phyloP scores from a whole-genome alignment of 2,888 invertebrate species.

The Muscina levida region DNA sequence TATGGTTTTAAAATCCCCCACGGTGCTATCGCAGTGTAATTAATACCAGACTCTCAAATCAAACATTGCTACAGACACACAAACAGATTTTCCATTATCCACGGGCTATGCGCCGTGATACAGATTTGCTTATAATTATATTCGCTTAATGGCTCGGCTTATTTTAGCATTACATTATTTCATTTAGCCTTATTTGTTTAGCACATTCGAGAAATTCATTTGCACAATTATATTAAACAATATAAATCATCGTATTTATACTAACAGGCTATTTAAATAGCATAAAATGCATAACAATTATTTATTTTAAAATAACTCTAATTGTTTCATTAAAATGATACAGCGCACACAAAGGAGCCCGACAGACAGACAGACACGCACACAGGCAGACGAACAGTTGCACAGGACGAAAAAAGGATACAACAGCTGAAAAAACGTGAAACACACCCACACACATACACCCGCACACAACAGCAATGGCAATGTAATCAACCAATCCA shows the following conservation, averaged over 20 bases:
- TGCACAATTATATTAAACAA: conserved; percentile 11
- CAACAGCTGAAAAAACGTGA: conserved; percentile 3
- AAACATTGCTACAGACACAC: too few relatives aligned
- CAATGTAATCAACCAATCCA: background rate
- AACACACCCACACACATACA: conserved; percentile 14
- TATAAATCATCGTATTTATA: conserved; percentile 33
- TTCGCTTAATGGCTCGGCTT: background rate
- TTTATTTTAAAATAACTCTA: conserved; percentile 46
- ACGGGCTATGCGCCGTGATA: background rate
- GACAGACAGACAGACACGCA: background rate
- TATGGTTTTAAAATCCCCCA: too few relatives aligned
- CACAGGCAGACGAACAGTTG: background rate
- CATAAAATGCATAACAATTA: conserved; percentile 44
- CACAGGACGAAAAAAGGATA: background rate
- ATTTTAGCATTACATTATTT: background rate
- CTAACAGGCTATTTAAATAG: conserved; percentile 14
- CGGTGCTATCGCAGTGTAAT: too few relatives aligned
- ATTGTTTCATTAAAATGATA: conserved; percentile 55
- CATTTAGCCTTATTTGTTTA: conserved; percentile 18
- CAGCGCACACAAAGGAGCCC: conserved; percentile 27
- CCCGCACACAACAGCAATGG: background rate
- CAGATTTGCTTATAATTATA: conserved; percentile 25
- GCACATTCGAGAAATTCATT: conserved; percentile 1
- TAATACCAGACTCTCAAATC: too few relatives aligned
- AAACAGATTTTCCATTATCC: too few relatives aligned